Evolutionary conservation across 2,113 vertebrate species (phyloP), one percentile per base, ranked within the genome.

Genomic region (Aphyosemion australe): DNA sequence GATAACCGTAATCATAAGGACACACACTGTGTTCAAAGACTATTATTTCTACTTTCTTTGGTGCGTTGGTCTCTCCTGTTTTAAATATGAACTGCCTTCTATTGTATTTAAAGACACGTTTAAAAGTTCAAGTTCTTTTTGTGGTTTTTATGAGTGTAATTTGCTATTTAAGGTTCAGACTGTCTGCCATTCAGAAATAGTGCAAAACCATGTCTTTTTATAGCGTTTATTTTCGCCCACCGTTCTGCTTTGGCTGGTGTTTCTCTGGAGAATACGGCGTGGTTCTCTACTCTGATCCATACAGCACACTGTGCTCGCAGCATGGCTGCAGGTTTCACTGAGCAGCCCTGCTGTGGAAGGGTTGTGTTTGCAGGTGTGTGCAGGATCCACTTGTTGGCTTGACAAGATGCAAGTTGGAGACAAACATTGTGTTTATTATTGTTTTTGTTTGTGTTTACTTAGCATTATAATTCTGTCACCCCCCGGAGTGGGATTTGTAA

Each of bases 301-400:
- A 52, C 59, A 59, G 60, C 83, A 39, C 69, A 69, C 76, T 74
- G 76, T 32, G 82, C 84, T 77, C 86, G 58, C 87, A 86, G 89
- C 75, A 31, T 73, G 83, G 20, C 63, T 49, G 66, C 68, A 67
- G 82, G 84, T 80, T 86, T 78, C 74, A 65, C 71, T 65, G 76
- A 52, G 79, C 53, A 60, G 34, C 57, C 84, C 87, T 18, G 76
- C 83, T 90, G 85, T 64, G 83, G 48, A 59, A 47, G 42, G 42
- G 76, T 84, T 83, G 88, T 87, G 83, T 86, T 84, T 84, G 84
- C 84, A 86, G 83, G 81, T 86, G 86, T 82, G 82, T 67, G 54
- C 60, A 76, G 71, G 81, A 88, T 66, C 74, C 84, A 89, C 88
- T 89, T 87, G 87, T 88, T 87, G 79, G 78, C 58, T 65, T 47